Evolutionary conservation across 2,113 vertebrate genomes (phyloP).

Genomic region (Upupa epops): DNA sequence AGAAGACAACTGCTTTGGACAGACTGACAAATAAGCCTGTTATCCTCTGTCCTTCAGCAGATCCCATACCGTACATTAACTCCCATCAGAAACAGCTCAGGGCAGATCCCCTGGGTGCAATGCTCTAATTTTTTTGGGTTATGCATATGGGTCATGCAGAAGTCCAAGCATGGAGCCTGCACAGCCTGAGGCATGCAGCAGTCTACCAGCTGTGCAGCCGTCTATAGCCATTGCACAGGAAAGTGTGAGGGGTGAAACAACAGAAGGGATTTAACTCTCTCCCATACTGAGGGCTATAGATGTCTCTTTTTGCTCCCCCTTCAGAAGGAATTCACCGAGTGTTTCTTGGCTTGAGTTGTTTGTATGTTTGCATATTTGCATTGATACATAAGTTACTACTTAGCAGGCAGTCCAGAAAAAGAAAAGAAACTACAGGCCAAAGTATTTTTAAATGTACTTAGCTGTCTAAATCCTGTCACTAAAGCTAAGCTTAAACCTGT

Average conservation of each 20-base stretch:
- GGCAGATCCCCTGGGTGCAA: background rate
- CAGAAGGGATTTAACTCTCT: background rate
- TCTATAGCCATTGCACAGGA: background rate
- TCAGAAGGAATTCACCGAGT: background rate
- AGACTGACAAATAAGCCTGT: constrained; percentile 16
- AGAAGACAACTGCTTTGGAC: background rate
- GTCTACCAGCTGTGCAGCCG: background rate
- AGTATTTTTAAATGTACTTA: background rate
- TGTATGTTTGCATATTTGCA: background rate
- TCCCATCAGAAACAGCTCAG: background rate
- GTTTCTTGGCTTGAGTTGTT: background rate
- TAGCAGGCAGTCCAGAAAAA: background rate
- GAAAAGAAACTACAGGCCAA: background rate
- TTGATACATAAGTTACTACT: background rate
- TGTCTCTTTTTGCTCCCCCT: background rate
- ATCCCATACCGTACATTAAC: background rate
- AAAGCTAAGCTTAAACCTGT: background rate
- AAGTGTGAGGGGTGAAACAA: background rate
- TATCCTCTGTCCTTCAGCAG: background rate
- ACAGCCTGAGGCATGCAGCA: accelerated
- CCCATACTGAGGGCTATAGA: background rate
- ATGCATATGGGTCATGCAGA: background rate
- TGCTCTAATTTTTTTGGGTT: background rate
- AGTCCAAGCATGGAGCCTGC: background rate
- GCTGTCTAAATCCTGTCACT: background rate